phyloP scores from a whole-genome alignment of 2,797 vertebrate genomes.

The Pygocentrus nattereri region DNA sequence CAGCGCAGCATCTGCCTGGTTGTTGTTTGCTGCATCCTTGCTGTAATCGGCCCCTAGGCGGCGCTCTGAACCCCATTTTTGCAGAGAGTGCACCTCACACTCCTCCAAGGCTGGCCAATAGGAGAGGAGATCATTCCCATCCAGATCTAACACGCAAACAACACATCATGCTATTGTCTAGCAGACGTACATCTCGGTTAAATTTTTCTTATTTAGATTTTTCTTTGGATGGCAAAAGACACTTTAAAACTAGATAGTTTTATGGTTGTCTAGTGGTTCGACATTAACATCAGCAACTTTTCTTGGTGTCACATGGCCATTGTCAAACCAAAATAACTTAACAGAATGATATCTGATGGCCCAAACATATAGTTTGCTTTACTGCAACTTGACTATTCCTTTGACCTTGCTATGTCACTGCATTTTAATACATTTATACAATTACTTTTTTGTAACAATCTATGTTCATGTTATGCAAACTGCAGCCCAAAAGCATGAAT shows the following conservation, averaged over 20 bases:
- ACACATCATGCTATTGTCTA: slow-evolving; percentile 54
- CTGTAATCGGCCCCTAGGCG: slow-evolving; percentile 91
- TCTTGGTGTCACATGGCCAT: not conserved
- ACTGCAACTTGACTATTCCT: not conserved
- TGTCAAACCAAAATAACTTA: not conserved
- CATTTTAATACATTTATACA: not conserved
- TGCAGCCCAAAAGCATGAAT: not conserved
- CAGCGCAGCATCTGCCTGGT: slow-evolving; percentile 90
- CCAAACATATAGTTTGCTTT: too few relatives aligned
- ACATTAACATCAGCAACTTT: not conserved
- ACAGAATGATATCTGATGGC: not conserved
- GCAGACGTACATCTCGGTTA: not conserved
- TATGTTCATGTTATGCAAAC: not conserved
- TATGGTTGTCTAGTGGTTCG: too few relatives aligned
- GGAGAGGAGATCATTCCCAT: slow-evolving; percentile 95
- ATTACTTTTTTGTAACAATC: not conserved
- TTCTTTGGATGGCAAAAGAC: not conserved
- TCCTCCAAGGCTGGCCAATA: slow-evolving; percentile 96
- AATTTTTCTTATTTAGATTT: not conserved
- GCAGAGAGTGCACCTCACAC: slow-evolving; percentile 89
- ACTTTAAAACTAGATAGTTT: too few relatives aligned
- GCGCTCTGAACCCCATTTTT: slow-evolving; percentile 98
- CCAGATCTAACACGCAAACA: slow-evolving; percentile 84
- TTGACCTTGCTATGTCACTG: not conserved
- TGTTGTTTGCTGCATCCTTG: slow-evolving; percentile 96